These are phyloP conservation scores for Conger conger DNA, from an alignment of 2,113 vertebrate genomes.

Conservation along the genomic window DNA sequence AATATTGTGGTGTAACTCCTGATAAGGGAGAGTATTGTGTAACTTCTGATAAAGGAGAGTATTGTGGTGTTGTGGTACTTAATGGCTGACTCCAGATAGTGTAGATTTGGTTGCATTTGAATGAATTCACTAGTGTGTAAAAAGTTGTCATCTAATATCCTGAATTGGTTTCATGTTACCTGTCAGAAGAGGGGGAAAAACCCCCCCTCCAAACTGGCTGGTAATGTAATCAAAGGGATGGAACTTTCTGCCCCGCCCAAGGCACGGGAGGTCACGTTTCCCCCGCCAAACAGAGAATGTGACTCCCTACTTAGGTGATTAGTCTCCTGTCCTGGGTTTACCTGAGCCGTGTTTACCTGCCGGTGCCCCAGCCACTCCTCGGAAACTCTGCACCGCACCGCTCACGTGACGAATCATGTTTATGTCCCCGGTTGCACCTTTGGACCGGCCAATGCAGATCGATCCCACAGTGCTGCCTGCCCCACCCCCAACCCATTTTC, in stretches of 20 bases:
- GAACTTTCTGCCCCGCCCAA: background rate
- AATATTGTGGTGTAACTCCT: no score
- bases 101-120: slow-evolving; percentile 34
- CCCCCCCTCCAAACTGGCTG: no score
- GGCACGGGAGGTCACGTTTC: background rate
- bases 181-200: background rate
- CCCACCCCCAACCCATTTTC: no score
- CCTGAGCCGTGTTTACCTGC: background rate
- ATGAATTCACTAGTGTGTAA: slow-evolving; percentile 26
- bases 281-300: background rate
- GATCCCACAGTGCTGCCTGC: no score
- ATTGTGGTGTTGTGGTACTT: background rate
- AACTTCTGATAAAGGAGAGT: background rate
- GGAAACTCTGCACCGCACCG: background rate
- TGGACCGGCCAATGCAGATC: no score
- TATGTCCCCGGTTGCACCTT: background rate
- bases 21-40: background rate
- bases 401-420: background rate
- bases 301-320: background rate
- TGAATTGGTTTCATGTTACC: slow-evolving; percentile 34
- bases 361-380: background rate
- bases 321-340: background rate
- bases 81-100: slow-evolving; percentile 16
- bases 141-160: slow-evolving; percentile 40
- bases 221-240: slow-evolving; percentile 23